phyloP scores from a whole-genome alignment of 1,140 invertebrate species.

The Babylonia areolata region DNA sequence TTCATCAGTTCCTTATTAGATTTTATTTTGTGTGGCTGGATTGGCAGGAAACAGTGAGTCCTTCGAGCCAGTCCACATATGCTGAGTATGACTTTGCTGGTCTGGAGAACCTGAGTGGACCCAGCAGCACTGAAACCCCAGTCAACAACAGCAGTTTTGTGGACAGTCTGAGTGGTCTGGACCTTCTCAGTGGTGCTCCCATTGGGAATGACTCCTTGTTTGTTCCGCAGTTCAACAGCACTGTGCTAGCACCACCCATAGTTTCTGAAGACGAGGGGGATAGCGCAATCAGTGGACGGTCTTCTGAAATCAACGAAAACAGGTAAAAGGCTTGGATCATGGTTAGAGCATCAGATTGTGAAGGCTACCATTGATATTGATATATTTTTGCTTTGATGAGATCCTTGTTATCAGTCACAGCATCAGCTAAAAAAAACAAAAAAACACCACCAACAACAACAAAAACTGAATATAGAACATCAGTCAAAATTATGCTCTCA shows the following conservation, averaged over 20 bases:
- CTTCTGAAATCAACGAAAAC: constrained; percentile 58
- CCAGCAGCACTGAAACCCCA: constrained; percentile 8
- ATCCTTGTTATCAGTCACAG: too few relatives aligned
- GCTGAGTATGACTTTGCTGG: constrained; percentile 45
- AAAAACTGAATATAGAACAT: too few relatives aligned
- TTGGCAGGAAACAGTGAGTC: constrained; percentile 28
- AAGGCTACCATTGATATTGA: too few relatives aligned
- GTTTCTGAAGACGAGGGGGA: constrained; percentile 57
- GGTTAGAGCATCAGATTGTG: too few relatives aligned
- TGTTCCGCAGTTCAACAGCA: constrained; percentile 2
- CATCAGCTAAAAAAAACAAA: too few relatives aligned
- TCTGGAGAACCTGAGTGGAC: neutral
- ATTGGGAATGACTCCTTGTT: neutral
- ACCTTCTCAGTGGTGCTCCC: neutral
- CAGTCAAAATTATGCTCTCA: too few relatives aligned
- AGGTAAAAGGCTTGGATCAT: constrained; percentile 34
- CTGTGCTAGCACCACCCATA: constrained; percentile 14
- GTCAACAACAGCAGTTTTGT: neutral
- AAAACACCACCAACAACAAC: too few relatives aligned
- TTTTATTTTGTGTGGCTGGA: neutral
- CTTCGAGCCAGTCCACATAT: constrained; percentile 39
- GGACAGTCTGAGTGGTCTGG: constrained; percentile 28
- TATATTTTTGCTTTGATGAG: too few relatives aligned
- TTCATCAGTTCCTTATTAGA: neutral
- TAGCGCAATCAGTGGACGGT: constrained; percentile 55